Percentiles rank a stretch among this genome's conserved stretches.
Evolutionary conservation across 1,140 invertebrate genomes (phyloP).

Genomic region (Drosophila novamexicana): DNA sequence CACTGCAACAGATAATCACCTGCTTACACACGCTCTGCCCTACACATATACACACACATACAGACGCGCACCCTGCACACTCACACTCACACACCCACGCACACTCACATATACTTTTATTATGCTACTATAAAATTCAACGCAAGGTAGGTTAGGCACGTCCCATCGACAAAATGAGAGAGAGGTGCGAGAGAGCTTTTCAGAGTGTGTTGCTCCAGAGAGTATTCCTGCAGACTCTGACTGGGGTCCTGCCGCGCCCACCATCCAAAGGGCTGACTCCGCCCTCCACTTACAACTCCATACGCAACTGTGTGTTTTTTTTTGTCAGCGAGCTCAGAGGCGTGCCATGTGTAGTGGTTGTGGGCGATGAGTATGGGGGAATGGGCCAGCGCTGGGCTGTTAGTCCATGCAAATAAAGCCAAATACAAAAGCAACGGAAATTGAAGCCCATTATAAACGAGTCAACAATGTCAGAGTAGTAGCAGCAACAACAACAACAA

Average conservation of each 20-base stretch:
- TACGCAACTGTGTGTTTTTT: constrained; percentile 41
- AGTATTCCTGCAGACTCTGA: constrained; percentile 50
- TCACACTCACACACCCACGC: constrained; percentile 6
- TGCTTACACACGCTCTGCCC: constrained; percentile 70
- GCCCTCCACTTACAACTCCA: constrained; percentile 11
- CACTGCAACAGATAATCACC: constrained; percentile 81
- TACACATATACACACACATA: constrained; percentile 26
- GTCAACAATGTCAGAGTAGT: constrained; percentile 41
- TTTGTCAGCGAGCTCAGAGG: constrained; percentile 67
- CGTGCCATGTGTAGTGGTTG: constrained; percentile 38
- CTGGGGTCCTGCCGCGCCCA: constrained; percentile 64
- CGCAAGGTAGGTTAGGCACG: constrained; percentile 80
- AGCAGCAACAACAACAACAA: constrained; percentile 42
- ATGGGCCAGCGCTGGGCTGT: constrained; percentile 39
- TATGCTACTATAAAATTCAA: constrained; percentile 73
- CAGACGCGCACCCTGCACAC: constrained; percentile 3
- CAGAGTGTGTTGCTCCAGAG: constrained; percentile 2
- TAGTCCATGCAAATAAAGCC: constrained; percentile 53
- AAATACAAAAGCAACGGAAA: constrained; percentile 62
- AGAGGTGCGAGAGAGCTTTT: constrained; percentile 16
- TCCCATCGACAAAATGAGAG: constrained; percentile 35
- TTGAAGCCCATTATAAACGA: constrained; percentile 72
- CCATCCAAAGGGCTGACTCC: constrained; percentile 42
- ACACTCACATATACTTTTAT: constrained; percentile 42
- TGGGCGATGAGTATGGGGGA: too few relatives aligned